These are phyloP conservation scores for Temnothorax ravouxi DNA, from an alignment of 2,888 invertebrate genomes.

Conservation along the genomic window DNA sequence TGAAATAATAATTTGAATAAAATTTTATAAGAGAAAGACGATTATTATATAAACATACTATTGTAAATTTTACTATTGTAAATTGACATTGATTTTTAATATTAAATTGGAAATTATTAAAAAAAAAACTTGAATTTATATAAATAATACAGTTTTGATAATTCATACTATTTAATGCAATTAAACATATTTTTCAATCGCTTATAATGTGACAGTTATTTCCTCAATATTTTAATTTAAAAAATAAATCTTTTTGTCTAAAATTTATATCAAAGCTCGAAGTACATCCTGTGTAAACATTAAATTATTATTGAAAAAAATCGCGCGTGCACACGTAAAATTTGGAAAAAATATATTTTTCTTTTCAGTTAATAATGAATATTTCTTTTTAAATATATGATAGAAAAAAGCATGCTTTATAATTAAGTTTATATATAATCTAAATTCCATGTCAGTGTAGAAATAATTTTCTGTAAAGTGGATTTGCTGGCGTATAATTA, in stretches of 20 bases:
- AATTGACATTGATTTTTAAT: not conserved
- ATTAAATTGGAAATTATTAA: not conserved
- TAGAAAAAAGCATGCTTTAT: not conserved
- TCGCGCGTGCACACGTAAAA: not conserved
- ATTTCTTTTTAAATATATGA: not conserved
- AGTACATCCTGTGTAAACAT: not conserved
- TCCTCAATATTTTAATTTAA: too few relatives aligned
- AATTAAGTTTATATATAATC: too few relatives aligned
- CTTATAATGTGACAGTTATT: too few relatives aligned
- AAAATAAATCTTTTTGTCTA: not conserved
- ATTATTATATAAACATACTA: not conserved
- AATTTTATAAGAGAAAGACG: not conserved
- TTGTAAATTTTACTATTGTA: not conserved
- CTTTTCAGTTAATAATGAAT: not conserved
- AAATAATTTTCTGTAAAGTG: not conserved
- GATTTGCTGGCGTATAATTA: not conserved
- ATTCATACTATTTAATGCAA: too few relatives aligned
- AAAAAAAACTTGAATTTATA: too few relatives aligned
- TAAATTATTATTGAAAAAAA: slow-evolving; percentile 18
- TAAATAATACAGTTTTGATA: too few relatives aligned
- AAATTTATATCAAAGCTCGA: not conserved
- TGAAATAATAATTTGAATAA: not conserved
- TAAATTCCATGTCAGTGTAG: too few relatives aligned
- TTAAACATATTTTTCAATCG: too few relatives aligned
- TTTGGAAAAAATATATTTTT: not conserved